These are phyloP conservation scores for Alitta virens DNA, from an alignment of 2,888 invertebrate species.

Conservation along the genomic window DNA sequence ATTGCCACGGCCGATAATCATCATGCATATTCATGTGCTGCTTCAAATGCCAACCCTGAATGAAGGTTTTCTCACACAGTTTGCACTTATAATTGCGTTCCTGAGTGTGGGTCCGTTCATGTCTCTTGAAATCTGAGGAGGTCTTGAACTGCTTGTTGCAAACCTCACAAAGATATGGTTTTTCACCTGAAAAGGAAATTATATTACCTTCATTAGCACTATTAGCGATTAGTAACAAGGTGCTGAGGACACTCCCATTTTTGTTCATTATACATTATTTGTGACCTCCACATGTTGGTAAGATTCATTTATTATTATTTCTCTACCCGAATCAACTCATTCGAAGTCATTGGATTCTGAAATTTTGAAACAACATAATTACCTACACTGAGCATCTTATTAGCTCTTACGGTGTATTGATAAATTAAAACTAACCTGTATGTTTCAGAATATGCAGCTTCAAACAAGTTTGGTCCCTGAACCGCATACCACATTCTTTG, in stretches of 20 bases:
- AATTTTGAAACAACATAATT: too few relatives aligned
- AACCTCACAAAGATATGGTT: slow-evolving; percentile 24
- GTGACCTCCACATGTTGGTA: too few relatives aligned
- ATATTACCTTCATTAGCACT: too few relatives aligned
- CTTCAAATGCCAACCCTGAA: slow-evolving; percentile 25
- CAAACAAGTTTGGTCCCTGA: slow-evolving; percentile 24
- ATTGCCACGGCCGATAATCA: slow-evolving; percentile 19
- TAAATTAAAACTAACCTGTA: slow-evolving; percentile 17
- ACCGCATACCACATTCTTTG: slow-evolving; percentile 17
- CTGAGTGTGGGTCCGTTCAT: slow-evolving; percentile 27
- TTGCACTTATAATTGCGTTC: slow-evolving; percentile 24
- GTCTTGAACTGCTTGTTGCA: slow-evolving; percentile 26
- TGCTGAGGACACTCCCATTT: too few relatives aligned
- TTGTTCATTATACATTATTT: too few relatives aligned
- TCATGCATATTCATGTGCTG: slow-evolving; percentile 24
- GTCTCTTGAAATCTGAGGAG: slow-evolving; percentile 21
- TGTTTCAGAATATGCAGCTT: slow-evolving; percentile 28
- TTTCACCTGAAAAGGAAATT: slow-evolving; percentile 22
- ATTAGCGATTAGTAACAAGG: too few relatives aligned
- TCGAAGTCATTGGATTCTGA: too few relatives aligned
- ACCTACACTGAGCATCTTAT: too few relatives aligned
- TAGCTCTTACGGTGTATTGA: too few relatives aligned
- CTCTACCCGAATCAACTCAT: too few relatives aligned
- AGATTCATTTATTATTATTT: too few relatives aligned
- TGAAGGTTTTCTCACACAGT: slow-evolving; percentile 23